These are phyloP conservation scores for Calidris pygmaea DNA, from an alignment of 2,113 vertebrate species.

Conservation along the genomic window DNA sequence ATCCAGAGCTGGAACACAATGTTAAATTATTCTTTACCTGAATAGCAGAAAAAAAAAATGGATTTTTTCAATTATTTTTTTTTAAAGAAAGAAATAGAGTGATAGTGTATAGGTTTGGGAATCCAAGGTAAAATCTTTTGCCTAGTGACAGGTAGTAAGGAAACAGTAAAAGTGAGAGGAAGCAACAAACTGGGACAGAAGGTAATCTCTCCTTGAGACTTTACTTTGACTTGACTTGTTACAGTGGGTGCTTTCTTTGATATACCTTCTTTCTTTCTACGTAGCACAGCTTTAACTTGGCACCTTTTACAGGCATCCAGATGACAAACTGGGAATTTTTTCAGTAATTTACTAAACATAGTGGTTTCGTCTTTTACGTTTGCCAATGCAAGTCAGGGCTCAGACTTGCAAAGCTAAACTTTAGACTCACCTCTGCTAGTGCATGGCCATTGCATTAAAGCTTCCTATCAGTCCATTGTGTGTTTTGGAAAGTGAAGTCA, in stretches of 20 bases:
- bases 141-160: not conserved
- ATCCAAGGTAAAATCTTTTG: not conserved
- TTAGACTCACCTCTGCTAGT: not conserved
- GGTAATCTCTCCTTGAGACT: not conserved
- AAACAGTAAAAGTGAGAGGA: not conserved
- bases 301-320: not conserved
- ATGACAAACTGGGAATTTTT: not conserved
- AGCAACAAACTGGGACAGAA: not conserved
- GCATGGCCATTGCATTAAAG: not conserved
- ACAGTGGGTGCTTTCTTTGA: not conserved
- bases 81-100: not conserved
- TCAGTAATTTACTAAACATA: not conserved
- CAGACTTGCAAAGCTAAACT: rapidly evolving
- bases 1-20: not conserved
- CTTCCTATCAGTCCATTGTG: not conserved
- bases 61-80: not conserved
- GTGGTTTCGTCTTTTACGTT: not conserved
- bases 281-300: not conserved
- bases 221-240: not conserved
- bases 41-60: not conserved
- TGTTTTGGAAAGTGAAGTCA: not conserved
- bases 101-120: not conserved
- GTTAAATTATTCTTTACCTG: not conserved
- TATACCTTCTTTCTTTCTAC: not conserved
- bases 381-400: not conserved